A percentile compares a stretch with the other conserved stretches of the same genome.
phyloP scores from a whole-genome alignment of 2,888 invertebrate species.

The Portevinia maculata region DNA sequence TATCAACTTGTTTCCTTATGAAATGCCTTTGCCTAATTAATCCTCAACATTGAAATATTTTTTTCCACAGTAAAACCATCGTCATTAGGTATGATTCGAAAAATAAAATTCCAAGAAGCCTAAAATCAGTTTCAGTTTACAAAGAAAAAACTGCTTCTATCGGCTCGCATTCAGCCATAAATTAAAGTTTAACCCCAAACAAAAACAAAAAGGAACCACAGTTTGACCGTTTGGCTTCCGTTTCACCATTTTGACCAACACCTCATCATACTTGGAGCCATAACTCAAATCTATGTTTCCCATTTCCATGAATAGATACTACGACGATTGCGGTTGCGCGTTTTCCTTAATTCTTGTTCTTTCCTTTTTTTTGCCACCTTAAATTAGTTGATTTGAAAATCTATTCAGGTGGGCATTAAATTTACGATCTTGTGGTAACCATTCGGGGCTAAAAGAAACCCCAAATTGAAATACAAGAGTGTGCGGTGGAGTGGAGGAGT shows the following conservation, averaged over 20 bases:
- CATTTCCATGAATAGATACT: conserved; percentile 51
- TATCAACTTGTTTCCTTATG: background rate
- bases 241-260: conserved; percentile 51
- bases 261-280: conserved; percentile 43
- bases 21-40: background rate
- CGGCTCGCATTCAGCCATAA: background rate
- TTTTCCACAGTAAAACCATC: background rate
- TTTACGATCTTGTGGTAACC: conserved; percentile 70
- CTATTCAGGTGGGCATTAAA: conserved; percentile 69
- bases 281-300: conserved; percentile 62
- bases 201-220: conserved; percentile 33
- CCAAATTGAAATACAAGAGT: conserved; percentile 54
- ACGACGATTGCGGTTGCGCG: conserved; percentile 38
- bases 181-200: conserved; percentile 6
- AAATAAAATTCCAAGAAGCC: conserved; percentile 25
- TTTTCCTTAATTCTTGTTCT: conserved; percentile 10
- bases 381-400: conserved; percentile 68
- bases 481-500: conserved; percentile 26
- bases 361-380: conserved; percentile 62
- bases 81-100: conserved; percentile 45
- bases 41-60: background rate
- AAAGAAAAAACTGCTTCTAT: conserved; percentile 22
- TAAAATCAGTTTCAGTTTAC: conserved; percentile 48
- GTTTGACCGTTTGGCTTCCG: conserved; percentile 53
- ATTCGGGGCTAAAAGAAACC: conserved; percentile 46